Percentiles rank a stretch among this genome's conserved stretches.
These are phyloP conservation scores for Ciona savignyi DNA, from an alignment of 23 tunicate species.

Conservation along the genomic window DNA sequence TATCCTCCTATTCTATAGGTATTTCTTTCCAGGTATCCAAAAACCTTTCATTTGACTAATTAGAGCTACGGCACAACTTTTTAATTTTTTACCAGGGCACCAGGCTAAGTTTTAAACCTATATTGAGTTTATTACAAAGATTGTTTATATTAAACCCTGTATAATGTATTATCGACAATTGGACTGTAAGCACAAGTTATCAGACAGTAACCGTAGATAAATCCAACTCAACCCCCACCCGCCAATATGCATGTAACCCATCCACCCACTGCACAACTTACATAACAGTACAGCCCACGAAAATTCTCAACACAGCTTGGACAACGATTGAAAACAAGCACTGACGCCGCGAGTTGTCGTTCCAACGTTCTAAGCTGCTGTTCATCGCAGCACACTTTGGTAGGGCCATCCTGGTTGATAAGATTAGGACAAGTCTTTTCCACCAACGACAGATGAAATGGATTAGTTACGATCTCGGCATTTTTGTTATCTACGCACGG, in stretches of 20 bases:
- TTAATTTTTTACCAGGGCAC: too few relatives aligned
- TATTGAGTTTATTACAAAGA: too few relatives aligned
- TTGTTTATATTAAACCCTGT: too few relatives aligned
- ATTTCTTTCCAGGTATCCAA: background rate
- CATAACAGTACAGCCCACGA: conserved; percentile 51
- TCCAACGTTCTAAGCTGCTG: conserved; percentile 49
- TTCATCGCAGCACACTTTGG: conserved; percentile 48
- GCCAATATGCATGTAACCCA: too few relatives aligned
- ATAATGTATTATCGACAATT: too few relatives aligned
- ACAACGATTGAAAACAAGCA: conserved; percentile 62
- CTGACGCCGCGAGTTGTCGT: conserved; percentile 46
- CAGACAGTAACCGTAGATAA: too few relatives aligned
- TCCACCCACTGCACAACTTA: too few relatives aligned
- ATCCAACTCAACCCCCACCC: too few relatives aligned
- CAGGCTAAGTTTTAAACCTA: too few relatives aligned
- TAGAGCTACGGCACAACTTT: too few relatives aligned
- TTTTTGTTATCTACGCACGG: conserved; percentile 33
- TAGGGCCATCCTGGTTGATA: conserved; percentile 12
- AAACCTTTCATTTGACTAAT: background rate
- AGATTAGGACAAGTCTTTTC: conserved; percentile 54
- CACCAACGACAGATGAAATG: conserved; percentile 1
- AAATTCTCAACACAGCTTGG: conserved; percentile 85
- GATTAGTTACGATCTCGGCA: conserved; percentile 5
- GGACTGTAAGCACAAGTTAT: too few relatives aligned
- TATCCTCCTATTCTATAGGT: too few relatives aligned